phyloP scores from a whole-genome alignment of 2,888 invertebrate genomes.

The Crematogaster levior region DNA sequence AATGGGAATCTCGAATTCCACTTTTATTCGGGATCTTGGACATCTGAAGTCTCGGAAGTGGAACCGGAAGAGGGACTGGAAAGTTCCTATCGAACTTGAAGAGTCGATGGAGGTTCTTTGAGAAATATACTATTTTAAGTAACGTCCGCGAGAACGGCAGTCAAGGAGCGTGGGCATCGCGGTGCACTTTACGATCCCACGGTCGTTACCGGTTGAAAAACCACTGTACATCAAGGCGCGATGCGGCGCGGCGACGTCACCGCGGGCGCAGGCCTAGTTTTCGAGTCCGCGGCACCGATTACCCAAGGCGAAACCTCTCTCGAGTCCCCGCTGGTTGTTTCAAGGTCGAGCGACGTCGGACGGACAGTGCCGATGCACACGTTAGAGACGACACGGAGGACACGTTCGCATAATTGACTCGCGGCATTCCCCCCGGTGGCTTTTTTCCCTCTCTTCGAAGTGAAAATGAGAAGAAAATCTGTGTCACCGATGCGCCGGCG shows the following conservation, averaged over 20 bases:
- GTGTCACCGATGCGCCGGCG: neutral
- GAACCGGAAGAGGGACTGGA: no score
- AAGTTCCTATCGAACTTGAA: no score
- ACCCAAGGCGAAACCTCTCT: constrained; percentile 74
- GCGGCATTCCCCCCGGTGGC: neutral
- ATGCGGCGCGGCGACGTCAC: constrained; percentile 69
- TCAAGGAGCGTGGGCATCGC: neutral
- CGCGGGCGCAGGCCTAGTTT: constrained; percentile 76
- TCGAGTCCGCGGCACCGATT: constrained; percentile 76
- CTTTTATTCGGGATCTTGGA: no score
- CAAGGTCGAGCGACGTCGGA: constrained; percentile 67
- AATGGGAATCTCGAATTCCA: no score
- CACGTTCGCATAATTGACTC: constrained; percentile 16
- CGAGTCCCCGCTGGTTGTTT: constrained; percentile 68
- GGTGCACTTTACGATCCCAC: neutral
- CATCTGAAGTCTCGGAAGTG: no score
- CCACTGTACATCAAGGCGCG: constrained; percentile 16
- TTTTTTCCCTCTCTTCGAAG: neutral
- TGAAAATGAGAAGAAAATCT: constrained; percentile 16
- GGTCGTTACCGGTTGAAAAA: constrained; percentile 12
- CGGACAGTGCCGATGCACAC: constrained; percentile 4
- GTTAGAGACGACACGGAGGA: constrained; percentile 15
- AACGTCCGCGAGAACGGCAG: neutral
- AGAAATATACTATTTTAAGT: neutral
- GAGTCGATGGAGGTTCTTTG: neutral